Evolutionary conservation across 2,888 invertebrate species (phyloP).

Genomic region (Synergus umbraculus): DNA sequence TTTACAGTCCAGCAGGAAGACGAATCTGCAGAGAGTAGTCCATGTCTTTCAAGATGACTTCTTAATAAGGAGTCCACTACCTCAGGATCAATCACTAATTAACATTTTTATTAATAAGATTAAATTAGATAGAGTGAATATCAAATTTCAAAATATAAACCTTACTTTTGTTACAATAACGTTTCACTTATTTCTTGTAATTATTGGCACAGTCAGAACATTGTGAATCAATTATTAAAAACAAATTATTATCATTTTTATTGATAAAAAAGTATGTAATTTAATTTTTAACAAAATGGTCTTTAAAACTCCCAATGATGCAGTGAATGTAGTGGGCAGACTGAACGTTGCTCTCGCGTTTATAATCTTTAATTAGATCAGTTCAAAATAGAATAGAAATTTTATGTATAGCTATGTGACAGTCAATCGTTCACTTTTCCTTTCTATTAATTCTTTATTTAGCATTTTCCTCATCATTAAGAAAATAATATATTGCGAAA

Average conservation of each 20-base stretch:
- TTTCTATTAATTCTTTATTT: background rate
- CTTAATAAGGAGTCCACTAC: conserved; percentile 57
- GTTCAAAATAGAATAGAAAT: conserved; percentile 26
- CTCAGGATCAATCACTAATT: conserved; percentile 54
- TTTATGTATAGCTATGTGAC: background rate
- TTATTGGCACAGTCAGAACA: background rate
- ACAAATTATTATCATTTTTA: background rate
- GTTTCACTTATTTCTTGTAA: background rate
- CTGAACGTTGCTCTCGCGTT: background rate
- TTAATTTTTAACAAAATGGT: background rate
- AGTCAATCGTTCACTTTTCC: background rate
- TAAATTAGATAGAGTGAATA: background rate
- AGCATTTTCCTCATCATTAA: background rate
- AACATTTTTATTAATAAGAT: background rate
- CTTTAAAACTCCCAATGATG: background rate
- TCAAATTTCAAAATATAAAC: background rate
- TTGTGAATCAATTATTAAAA: background rate
- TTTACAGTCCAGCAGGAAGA: conserved; percentile 80
- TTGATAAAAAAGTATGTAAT: background rate
- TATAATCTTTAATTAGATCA: conserved; percentile 21
- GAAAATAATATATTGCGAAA: background rate
- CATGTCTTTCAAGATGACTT: conserved; percentile 60
- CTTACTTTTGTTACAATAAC: background rate
- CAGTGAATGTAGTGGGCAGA: background rate
- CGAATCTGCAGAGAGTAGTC: conserved; percentile 48